Percentiles rank a stretch among this genome's conserved stretches.
Evolutionary conservation across 1,140 invertebrate genomes (phyloP).

Genomic region (Pseudomyrmex cubaensis): DNA sequence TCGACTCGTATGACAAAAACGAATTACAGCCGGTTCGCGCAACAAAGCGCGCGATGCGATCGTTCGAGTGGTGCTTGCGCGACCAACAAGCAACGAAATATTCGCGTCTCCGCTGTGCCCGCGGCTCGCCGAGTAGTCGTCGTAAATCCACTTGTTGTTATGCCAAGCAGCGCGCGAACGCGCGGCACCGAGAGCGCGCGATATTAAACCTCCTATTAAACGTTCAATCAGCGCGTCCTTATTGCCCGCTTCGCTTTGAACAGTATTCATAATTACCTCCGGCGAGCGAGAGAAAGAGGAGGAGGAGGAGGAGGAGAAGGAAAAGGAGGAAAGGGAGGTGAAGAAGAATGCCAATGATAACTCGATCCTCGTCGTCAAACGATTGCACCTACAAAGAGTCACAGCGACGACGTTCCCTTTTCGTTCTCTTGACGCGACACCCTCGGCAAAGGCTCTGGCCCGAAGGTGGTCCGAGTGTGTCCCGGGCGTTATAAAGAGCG

Average conservation of each 20-base stretch:
- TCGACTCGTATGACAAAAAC: conserved; percentile 45
- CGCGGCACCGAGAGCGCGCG: conserved; percentile 32
- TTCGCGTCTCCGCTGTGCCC: conserved; percentile 31
- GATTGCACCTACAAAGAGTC: conserved; percentile 64
- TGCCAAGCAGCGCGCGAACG: conserved; percentile 40
- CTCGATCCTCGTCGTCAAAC: conserved; percentile 64
- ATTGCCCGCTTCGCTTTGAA: conserved; percentile 54
- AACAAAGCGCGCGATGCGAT: conserved; percentile 8
- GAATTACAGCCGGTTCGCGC: conserved; percentile 33
- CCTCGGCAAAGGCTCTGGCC: conserved; percentile 19
- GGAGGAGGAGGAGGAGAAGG: no score
- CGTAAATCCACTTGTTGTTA: conserved; percentile 61
- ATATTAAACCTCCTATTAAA: conserved; percentile 61
- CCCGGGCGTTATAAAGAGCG: conserved; percentile 58
- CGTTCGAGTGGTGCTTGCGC: conserved; percentile 25
- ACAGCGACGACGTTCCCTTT: conserved; percentile 12
- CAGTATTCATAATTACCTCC: conserved; percentile 60
- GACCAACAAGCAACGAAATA: conserved; percentile 26
- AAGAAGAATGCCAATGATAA: conserved; percentile 50
- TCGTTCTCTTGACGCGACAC: conserved; percentile 34
- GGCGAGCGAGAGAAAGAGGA: background rate
- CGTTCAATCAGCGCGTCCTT: conserved; percentile 58
- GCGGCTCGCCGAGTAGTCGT: conserved; percentile 32
- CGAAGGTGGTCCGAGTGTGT: conserved; percentile 53
- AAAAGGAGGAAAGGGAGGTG: background rate